Evolutionary conservation across 2,113 vertebrate genomes (phyloP), one percentile per base, ranked within the genome.

Genomic region (Delphinapterus leucas): DNA sequence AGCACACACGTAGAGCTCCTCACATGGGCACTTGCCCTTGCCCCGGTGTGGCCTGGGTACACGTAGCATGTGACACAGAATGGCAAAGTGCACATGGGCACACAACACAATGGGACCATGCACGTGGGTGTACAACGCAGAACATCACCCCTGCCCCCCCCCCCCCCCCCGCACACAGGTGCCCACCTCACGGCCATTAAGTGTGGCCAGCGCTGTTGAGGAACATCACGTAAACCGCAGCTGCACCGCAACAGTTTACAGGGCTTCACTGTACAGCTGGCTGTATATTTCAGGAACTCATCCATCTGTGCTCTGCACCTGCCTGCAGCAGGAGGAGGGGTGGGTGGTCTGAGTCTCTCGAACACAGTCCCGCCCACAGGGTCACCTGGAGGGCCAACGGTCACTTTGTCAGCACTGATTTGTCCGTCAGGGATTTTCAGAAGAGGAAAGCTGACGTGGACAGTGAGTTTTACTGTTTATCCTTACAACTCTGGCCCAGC

Each of bases 171-270:
- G 11, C 90, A 20, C 12, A 15, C 28, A 20, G 77, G 38, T 82
- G 58, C 74, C 47, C 18, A 0, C 84, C 96, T 97, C 94, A 92
- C 96, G 95, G 97, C 81, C 96, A 82, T 91, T 77, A 96, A 96
- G 94, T 96, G 97, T 83, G 98, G 93, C 23, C 96, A 97, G 98
- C 96, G 95, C 38, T 97, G 90, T 96, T 97, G 85, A 93, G 93
- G 93, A 98, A 96, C 88, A 92, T 92, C 95, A 93, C 83, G 21
- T 44, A n/a, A 90, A 90, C 55, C 94, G 81, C 96, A 90, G 95
- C 97, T 97, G 58, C 4, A 31, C 31, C 36, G 11, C 74, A 17
- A 17, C 4, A 26, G 23, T 41, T 41, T 33, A 5, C 4, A 17
- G 38, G 38, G 36, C 23, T 95, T 83, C 76, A 31, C 94, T 67